phyloP scores from a whole-genome alignment of 2,113 vertebrate species.

The Chrysemys picta region DNA sequence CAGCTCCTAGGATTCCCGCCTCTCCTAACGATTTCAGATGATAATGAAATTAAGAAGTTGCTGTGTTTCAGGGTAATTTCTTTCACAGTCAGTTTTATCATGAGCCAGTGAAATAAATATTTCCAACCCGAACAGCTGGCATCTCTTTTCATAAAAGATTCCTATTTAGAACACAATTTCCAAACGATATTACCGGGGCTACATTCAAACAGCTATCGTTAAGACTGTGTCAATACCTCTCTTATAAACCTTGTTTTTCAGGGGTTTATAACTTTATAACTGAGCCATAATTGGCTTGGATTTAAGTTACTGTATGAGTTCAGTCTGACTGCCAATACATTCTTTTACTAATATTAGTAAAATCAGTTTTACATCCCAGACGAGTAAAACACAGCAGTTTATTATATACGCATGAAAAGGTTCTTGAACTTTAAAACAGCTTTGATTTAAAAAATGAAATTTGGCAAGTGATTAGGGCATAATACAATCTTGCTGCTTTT shows the following conservation, averaged over 20 bases:
- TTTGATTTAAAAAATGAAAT: constrained; percentile 51
- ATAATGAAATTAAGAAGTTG: constrained; percentile 62
- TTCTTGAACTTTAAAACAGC: constrained; percentile 41
- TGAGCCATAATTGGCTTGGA: constrained; percentile 61
- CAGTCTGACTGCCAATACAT: constrained; percentile 12
- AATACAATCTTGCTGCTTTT: constrained; percentile 26
- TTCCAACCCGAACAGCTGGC: constrained; percentile 76
- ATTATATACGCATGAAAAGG: constrained; percentile 30
- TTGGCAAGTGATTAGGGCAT: constrained; percentile 42
- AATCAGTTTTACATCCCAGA: constrained; percentile 49
- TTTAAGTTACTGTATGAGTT: constrained; percentile 51
- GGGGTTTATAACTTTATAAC: constrained; percentile 62
- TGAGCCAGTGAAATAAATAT: constrained; percentile 65
- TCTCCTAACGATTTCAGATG: constrained; percentile 53
- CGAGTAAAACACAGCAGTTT: constrained; percentile 8
- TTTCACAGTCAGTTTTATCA: constrained; percentile 62
- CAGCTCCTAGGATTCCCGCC: constrained; percentile 10
- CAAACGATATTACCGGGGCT: constrained; percentile 73
- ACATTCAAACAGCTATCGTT: constrained; percentile 65
- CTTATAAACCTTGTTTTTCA: constrained; percentile 68
- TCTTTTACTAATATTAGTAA: constrained; percentile 60
- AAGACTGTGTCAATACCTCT: constrained; percentile 67
- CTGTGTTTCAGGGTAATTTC: constrained; percentile 59
- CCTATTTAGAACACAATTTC: constrained; percentile 66
- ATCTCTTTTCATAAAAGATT: constrained; percentile 72